Conservation (phyloP, 1,140 invertebrate genomes). For the Mercenaria mercenaria region DNA sequence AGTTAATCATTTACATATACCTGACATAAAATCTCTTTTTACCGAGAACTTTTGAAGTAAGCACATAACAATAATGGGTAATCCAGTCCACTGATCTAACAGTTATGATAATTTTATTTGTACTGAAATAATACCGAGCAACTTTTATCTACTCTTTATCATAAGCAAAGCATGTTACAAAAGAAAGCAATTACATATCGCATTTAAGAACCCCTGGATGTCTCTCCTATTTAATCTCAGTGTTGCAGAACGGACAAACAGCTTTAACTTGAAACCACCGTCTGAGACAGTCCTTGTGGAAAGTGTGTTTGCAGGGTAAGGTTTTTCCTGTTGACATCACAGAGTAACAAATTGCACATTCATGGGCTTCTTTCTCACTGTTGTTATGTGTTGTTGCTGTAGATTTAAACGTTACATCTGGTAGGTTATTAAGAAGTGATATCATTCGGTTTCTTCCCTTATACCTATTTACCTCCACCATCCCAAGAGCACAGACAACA, state of each 20-base stretch:
- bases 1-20: too few species aligned
- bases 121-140: too few species aligned
- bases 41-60: too few species aligned
- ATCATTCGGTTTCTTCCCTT: not conserved
- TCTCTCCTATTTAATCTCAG: not conserved
- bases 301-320: not conserved
- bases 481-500: not conserved
- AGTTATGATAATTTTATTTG: too few species aligned
- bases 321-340: not conserved
- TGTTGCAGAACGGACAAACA: conserved; percentile 7
- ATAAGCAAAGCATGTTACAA: too few species aligned
- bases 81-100: too few species aligned
- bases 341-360: not conserved
- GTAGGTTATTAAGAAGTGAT: not conserved
- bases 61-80: too few species aligned
- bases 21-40: too few species aligned
- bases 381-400: not conserved
- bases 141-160: too few species aligned
- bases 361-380: not conserved
- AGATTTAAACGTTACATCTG: not conserved
- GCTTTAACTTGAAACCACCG: not conserved
- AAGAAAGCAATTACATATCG: too few species aligned
- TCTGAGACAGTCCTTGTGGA: not conserved
- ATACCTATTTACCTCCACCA: not conserved
- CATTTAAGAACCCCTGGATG: too few species aligned